Conservation (phyloP, 1,140 invertebrate species). For the Atopsyche davidsoni region DNA sequence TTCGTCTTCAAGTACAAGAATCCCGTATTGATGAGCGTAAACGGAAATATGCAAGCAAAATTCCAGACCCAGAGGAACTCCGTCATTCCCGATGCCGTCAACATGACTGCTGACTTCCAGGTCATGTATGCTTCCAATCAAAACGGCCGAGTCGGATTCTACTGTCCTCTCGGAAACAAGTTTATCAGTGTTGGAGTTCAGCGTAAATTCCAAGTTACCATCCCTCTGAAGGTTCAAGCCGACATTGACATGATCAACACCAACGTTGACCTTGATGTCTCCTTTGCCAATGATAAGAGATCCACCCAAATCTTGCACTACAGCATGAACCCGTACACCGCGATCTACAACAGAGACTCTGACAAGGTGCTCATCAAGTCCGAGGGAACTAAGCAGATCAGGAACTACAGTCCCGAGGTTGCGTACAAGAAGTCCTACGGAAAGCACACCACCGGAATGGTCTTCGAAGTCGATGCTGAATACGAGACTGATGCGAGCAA, state of each 20-base stretch:
- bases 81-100: slow-evolving; percentile 24
- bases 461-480: slow-evolving; percentile 46
- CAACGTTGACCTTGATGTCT: slow-evolving; percentile 40
- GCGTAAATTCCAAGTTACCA: slow-evolving; percentile 48
- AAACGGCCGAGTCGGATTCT: slow-evolving; percentile 54
- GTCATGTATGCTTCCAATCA: slow-evolving; percentile 45
- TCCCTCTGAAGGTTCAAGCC: slow-evolving; percentile 45
- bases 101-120: slow-evolving; percentile 40
- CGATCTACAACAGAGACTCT: slow-evolving; percentile 47
- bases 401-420: slow-evolving; percentile 33
- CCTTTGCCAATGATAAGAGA: slow-evolving; percentile 44
- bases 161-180: slow-evolving; percentile 53
- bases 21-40: slow-evolving; percentile 47
- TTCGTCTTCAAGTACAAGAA: slow-evolving; percentile 53
- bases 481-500: slow-evolving; percentile 43
- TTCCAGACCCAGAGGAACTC: not conserved
- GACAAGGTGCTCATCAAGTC: slow-evolving; percentile 41
- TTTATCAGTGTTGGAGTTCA: slow-evolving; percentile 55
- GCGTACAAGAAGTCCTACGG: slow-evolving; percentile 38
- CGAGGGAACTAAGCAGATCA: slow-evolving; percentile 40
- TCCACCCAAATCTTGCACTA: slow-evolving; percentile 49
- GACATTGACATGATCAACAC: slow-evolving; percentile 43
- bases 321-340: slow-evolving; percentile 53
- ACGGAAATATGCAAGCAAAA: slow-evolving; percentile 36
- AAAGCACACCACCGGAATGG: slow-evolving; percentile 37